These are phyloP conservation scores for Verasper variegatus DNA, from an alignment of 2,113 vertebrate species.

Conservation along the genomic window DNA sequence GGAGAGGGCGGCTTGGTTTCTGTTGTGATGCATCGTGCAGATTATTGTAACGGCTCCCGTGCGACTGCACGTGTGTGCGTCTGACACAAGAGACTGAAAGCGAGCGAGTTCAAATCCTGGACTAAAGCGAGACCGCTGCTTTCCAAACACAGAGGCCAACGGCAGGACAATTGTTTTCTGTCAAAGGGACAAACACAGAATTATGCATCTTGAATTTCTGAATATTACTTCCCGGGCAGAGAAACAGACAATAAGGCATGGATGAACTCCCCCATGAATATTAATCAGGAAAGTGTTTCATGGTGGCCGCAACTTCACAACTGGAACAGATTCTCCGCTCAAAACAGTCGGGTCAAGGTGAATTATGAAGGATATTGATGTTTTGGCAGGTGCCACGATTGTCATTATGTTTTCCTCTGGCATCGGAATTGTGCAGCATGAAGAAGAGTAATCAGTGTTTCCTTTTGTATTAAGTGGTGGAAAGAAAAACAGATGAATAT, in stretches of 20 bases:
- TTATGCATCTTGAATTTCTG: constrained; percentile 61
- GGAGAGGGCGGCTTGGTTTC: too few relatives aligned
- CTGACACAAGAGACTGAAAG: constrained; percentile 50
- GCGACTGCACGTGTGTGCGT: not conserved
- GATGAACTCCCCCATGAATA: constrained; percentile 46
- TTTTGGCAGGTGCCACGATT: constrained; percentile 49
- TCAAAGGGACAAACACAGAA: constrained; percentile 51
- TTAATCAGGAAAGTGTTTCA: constrained; percentile 56
- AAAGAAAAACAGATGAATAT: constrained; percentile 15
- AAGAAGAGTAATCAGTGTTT: constrained; percentile 59
- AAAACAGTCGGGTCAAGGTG: constrained; percentile 57
- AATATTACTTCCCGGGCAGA: constrained; percentile 46
- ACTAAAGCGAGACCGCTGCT: constrained; percentile 26
- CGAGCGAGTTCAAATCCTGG: constrained; percentile 45
- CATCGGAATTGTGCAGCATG: constrained; percentile 30
- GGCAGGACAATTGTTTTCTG: constrained; percentile 63
- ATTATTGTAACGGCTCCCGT: not conserved
- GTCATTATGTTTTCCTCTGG: constrained; percentile 39
- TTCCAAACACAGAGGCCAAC: constrained; percentile 46
- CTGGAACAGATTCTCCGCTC: constrained; percentile 53
- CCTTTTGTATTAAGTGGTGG: constrained; percentile 38
- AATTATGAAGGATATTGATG: constrained; percentile 68
- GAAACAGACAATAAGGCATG: constrained; percentile 19
- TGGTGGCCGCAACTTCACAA: constrained; percentile 49
- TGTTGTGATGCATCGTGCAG: constrained; percentile 29